Evolutionary conservation across 2,888 invertebrate species (phyloP).

Genomic region (Xestia sexstrigata): DNA sequence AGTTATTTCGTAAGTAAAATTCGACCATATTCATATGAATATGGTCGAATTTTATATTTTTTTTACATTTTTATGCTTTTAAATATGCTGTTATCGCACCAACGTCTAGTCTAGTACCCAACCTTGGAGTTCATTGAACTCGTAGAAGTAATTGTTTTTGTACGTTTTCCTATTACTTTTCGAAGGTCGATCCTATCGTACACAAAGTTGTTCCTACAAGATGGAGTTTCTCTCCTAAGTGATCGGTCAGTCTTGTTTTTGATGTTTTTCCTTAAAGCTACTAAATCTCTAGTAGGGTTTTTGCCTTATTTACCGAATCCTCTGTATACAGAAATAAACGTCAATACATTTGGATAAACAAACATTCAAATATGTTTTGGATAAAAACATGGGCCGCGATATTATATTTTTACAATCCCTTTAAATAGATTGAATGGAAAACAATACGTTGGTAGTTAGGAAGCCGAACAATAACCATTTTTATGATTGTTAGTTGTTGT

Average conservation of each 20-base stretch:
- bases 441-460: neutral
- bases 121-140: conserved; percentile 19
- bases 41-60: too few species aligned
- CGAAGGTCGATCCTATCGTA: conserved; percentile 32
- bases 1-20: neutral
- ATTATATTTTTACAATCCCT: neutral
- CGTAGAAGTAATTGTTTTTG: conserved; percentile 26
- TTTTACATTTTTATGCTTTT: neutral
- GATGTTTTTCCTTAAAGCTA: conserved; percentile 40
- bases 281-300: conserved; percentile 7
- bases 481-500: neutral
- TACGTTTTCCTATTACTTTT: conserved; percentile 39
- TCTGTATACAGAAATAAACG: conserved; percentile 18
- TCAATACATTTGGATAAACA: conserved; percentile 27
- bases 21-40: neutral
- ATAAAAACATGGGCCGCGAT: neutral
- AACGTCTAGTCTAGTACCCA: neutral
- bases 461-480: neutral
- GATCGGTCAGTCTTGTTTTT: conserved; percentile 40
- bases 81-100: neutral
- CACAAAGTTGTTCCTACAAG: conserved; percentile 36
- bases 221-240: conserved; percentile 40
- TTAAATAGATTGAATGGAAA: neutral
- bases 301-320: conserved; percentile 34
- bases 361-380: conserved; percentile 16